Evolutionary conservation across 1,140 invertebrate genomes (phyloP).

Genomic region (Aphelinus atriplicis): DNA sequence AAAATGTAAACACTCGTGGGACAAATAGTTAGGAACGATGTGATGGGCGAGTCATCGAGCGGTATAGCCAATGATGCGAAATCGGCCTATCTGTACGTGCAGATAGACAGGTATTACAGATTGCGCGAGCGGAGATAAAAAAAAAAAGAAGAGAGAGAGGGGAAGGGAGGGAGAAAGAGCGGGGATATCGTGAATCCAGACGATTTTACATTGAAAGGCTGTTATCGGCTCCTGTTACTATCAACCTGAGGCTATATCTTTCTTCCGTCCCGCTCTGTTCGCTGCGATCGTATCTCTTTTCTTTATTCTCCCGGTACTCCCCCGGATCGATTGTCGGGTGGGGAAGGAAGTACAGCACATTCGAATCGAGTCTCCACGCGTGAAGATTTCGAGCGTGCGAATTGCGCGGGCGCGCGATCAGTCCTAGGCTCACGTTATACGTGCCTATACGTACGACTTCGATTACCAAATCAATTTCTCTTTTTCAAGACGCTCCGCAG

Average conservation of each 20-base stretch:
- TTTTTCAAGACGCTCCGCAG: not conserved
- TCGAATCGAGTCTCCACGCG: not conserved
- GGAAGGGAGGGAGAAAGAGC: not conserved
- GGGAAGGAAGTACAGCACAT: not conserved
- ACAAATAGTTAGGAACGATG: too few species aligned
- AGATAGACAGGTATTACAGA: not conserved
- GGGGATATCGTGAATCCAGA: too few species aligned
- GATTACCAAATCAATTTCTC: conserved; percentile 31
- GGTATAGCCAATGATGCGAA: not conserved
- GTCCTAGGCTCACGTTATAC: not conserved
- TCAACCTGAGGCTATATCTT: not conserved
- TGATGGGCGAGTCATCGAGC: not conserved
- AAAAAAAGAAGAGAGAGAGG: not conserved
- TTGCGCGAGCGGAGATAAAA: not conserved
- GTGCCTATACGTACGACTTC: not conserved
- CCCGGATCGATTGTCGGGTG: not conserved
- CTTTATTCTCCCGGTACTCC: not conserved
- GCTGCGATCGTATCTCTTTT: not conserved
- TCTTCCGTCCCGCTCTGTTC: not conserved
- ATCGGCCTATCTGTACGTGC: not conserved
- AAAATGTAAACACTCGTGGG: too few species aligned
- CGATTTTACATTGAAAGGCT: conserved; percentile 23
- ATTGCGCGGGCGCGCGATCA: not conserved
- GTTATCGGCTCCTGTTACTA: conserved; percentile 18
- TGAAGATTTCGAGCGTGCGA: conserved; percentile 3